Base-by-base conservation (phyloP, 2,888 invertebrate genomes). In the Ectemnius cavifrons region DNA sequence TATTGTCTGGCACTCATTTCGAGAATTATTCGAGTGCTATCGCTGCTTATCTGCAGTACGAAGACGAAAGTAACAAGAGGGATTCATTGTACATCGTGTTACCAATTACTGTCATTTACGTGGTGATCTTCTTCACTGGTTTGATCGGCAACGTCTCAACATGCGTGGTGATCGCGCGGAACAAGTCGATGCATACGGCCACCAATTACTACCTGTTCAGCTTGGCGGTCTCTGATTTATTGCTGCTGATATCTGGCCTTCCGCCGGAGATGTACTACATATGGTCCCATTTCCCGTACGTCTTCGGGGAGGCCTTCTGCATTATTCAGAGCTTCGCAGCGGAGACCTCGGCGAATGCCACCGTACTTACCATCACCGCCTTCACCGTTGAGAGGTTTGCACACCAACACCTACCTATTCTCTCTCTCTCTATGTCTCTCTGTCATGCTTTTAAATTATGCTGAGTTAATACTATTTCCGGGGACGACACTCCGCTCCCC, bases 201-300 rank as follows among this genome's bases (percentile, higher is more conserved):
- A 94, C 94, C 63, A 94, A 94, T 89, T 94, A 93, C 87, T 94
- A 94, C 86, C 91, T 94, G 59, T 93, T 94, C 89, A 94, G 93
- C 81, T 89, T 94, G 78, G 93, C 94, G n/a, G 89, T 94, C 4
- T 94, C 94, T n/a, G 94, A 94, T 88, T 90, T 94, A 57, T 89
- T 94, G 73, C 91, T 94, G 28, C 91, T 94, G 8, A 80, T 93
- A 6, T 91, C 93, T 20, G 94, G 94, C 0, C 88, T 94, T 67
- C 94, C 94, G 0, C 91, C 92, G 56, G 94, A 94, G 85, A 91
- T 93, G 75, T 91, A 93, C 85, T 86, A 87, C 74, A 90, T 92
- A 18, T 93, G 92, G 93, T 90, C 88, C 49, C 88, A 89, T 71
- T 92, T 92, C 77, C 92, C 92, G 0, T 92, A 92, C 79, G 81